Conservation (phyloP, 2,113 vertebrate genomes). For the Chlamydotis undulata region DNA sequence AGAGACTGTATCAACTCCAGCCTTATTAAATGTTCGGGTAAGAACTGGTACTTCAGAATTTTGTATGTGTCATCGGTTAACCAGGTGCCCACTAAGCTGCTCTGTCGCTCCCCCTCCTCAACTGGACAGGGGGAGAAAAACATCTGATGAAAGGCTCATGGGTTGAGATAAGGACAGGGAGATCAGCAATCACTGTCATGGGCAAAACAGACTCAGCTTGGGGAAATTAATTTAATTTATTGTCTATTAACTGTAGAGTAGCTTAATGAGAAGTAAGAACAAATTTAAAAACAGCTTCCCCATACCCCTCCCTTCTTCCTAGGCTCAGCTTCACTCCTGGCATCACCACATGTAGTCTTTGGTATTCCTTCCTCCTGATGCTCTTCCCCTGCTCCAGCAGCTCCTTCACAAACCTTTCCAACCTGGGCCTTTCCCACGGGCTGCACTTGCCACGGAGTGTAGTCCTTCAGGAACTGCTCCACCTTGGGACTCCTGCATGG, state of each 20-base stretch:
- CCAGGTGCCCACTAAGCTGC: neutral
- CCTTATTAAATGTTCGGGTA: slow-evolving; percentile 90
- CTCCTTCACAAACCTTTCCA: neutral
- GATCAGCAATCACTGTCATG: neutral
- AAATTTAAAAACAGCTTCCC: neutral
- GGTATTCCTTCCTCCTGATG: rapidly evolving
- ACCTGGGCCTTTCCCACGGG: rapidly evolving
- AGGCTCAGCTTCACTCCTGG: neutral
- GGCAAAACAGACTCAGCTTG: neutral
- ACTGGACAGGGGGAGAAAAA: neutral
- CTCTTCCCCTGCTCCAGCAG: neutral
- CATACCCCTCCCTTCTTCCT: neutral
- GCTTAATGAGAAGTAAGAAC: neutral
- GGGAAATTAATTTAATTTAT: neutral
- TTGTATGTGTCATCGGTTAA: neutral
- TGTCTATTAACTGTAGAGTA: neutral
- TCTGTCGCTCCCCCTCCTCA: neutral
- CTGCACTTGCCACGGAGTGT: neutral
- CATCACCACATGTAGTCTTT: neutral
- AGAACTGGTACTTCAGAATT: slow-evolving; percentile 15
- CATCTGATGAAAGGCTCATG: rapidly evolving
- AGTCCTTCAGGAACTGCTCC: neutral
- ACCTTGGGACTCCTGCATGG: rapidly evolving
- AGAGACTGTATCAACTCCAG: slow-evolving; percentile 79
- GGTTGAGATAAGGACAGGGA: neutral